Base-by-base conservation (phyloP, 2,113 vertebrate genomes). In the Lipophrys pholis region DNA sequence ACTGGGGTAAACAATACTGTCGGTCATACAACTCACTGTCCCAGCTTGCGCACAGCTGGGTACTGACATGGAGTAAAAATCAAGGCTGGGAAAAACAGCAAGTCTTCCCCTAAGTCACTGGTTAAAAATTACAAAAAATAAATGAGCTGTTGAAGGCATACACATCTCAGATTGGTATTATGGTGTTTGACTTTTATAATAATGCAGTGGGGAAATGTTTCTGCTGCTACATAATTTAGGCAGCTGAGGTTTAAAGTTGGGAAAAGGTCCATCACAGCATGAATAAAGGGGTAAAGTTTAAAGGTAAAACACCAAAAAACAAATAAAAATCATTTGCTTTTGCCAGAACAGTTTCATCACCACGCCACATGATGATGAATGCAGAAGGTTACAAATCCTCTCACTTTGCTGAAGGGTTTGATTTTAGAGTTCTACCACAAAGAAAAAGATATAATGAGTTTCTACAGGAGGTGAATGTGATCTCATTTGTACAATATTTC, bases 31-130 rank as follows among this genome's bases (percentile, higher is more conserved):
- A 30, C 21, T 30, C 21, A 30, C 21, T 30, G 21, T 30, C 21
- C 21, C 21, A 30, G 21, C 21, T 30, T 30, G 21, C 21, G 21
- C 4, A 30, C 21, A 30, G 21, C 21, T 4, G 4, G 21, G 21
- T 30, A 30, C 21, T 30, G 21, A 30, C 21, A 30, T 30, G 21
- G 21, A 30, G 21, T 30, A 30, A 61, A 53, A 67, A 42, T 56
- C 73, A 64, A 78, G 57, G 52, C 63, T 54, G 15, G 57, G 38
- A 69, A 76, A 82, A 64, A 11, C 56, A n/a, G 45, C 0, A 0
- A 55, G 11, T 6, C 35, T 53, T 73, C 48, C 67, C 76, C 79
- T 86, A 80, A 87, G 80, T 73, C 35, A 2, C 42, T 36, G 40
- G 41, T 79, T 55, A 16, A 21, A 68, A 64, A 55, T 15, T 16